Evolutionary conservation across 2,113 vertebrate genomes (phyloP).

Genomic region (Lota lota): DNA sequence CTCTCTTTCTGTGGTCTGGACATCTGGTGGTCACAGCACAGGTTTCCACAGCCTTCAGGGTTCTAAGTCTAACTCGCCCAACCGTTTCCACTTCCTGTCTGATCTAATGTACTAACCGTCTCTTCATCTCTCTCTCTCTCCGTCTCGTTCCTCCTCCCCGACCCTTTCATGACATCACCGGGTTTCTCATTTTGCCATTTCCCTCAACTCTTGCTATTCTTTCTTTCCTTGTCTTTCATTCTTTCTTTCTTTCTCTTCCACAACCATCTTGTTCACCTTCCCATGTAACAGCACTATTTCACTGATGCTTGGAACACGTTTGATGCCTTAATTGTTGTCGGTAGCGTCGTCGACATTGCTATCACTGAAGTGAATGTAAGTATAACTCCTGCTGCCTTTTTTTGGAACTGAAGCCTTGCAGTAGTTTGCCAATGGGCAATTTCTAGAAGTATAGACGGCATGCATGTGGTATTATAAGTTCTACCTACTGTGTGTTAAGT

Average conservation of each 20-base stretch:
- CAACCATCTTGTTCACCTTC: constrained; percentile 52
- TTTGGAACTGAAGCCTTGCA: constrained; percentile 73
- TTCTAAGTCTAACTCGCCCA: not conserved
- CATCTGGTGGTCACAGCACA: no score
- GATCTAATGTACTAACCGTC: constrained; percentile 24
- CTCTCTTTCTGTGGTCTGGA: no score
- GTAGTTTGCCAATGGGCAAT: not conserved
- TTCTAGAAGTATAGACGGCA: not conserved
- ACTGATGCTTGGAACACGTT: constrained; percentile 99
- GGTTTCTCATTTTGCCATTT: constrained; percentile 51
- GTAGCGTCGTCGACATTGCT: constrained; percentile 99
- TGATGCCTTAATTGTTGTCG: constrained; percentile 99
- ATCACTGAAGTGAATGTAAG: constrained; percentile 99
- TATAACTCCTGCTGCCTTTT: constrained; percentile 65
- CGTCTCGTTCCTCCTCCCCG: constrained; percentile 22
- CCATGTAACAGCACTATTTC: constrained; percentile 98
- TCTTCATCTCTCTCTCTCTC: constrained; percentile 25
- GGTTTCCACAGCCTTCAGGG: not conserved
- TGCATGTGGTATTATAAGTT: no score
- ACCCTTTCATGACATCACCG: constrained; percentile 11
- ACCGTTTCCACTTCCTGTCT: constrained; percentile 22
- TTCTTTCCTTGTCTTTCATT: constrained; percentile 7
- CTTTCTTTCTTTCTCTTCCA: constrained; percentile 4
- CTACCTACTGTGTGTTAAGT: no score
- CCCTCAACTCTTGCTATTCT: constrained; percentile 10